Percentiles rank a stretch among this genome's conserved stretches.
Evolutionary conservation across 2,888 invertebrate genomes (phyloP).

Genomic region (Drosophila hamatofila): DNA sequence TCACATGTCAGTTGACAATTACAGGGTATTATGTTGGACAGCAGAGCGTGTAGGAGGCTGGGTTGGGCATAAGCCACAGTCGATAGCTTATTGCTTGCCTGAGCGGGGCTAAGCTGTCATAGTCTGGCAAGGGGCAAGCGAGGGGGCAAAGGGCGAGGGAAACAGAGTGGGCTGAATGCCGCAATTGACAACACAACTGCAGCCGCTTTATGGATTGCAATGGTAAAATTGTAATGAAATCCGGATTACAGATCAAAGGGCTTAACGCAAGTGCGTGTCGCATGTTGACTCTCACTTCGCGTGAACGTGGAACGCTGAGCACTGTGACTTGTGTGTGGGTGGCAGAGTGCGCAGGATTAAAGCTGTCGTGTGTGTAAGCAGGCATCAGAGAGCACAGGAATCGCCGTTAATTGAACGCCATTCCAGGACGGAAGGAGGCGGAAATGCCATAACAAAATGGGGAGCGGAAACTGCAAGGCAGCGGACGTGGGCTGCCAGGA

Average conservation of each 20-base stretch:
- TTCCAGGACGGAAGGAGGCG: background rate
- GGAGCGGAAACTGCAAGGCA: background rate
- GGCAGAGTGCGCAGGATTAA: slow-evolving; percentile 31
- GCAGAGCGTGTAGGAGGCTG: background rate
- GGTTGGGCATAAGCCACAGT: slow-evolving; percentile 2
- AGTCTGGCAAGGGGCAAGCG: background rate
- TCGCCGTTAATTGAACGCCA: slow-evolving; percentile 38
- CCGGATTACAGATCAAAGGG: slow-evolving; percentile 60
- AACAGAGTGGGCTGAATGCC: slow-evolving; percentile 4
- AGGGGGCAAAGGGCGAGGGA: background rate
- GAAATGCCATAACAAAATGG: background rate
- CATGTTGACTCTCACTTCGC: slow-evolving; percentile 23
- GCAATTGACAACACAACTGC: slow-evolving; percentile 41
- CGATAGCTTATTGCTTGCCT: slow-evolving; percentile 16
- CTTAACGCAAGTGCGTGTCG: slow-evolving; percentile 42
- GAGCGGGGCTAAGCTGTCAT: slow-evolving; percentile 13
- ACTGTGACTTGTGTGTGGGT: slow-evolving; percentile 27
- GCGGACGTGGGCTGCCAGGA: background rate
- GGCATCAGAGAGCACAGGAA: slow-evolving; percentile 7
- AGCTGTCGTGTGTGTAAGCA: slow-evolving; percentile 33
- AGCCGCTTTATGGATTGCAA: slow-evolving; percentile 33
- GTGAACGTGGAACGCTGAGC: slow-evolving; percentile 1
- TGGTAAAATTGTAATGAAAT: slow-evolving; percentile 65
- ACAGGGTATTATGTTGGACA: slow-evolving; percentile 1
- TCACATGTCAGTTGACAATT: background rate